Evolutionary conservation across 2,888 invertebrate species (phyloP), one percentile per base, ranked within the genome.

Genomic region (Actias luna): DNA sequence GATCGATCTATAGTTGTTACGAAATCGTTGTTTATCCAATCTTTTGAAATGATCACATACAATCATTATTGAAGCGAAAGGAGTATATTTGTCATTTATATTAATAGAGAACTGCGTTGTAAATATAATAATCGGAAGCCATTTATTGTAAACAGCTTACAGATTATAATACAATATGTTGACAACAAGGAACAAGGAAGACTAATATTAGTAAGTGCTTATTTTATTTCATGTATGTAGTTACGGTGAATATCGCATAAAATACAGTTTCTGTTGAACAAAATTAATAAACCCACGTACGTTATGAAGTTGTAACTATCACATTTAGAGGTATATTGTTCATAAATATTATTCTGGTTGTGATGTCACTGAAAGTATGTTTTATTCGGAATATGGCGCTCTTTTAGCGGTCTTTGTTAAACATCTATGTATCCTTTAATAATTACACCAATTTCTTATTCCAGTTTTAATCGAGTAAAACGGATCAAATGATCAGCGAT

Each of bases 131-230:
- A 46, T 46, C 5, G 22, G 46, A 46, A 46, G 10, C 22, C 18
- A 46, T 18, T 46, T 22, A 7, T 46, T 22, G 22, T 22, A 46
- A 5, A 46, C 22, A 8, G 14, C 14, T n/a, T 3, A 25, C 10
- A 50, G 12, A n/a, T n/a, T n/a, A n/a, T n/a, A n/a, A n/a, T 33
- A 33, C 8, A 33, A 7, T 33, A 33, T 33, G 33, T 33, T 7
- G 5, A 50, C 25, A 25, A 50, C 25, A 50, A 46, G 46, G 46
- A 46, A 46, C 46, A 46, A 50, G 46, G 46, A 50, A 50, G 46
- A 12, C 22, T 50, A 25, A 25, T 42, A 42, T 25, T 50, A 25
- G 25, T 50, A 46, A 46, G 14, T 1, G 42, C n/a, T n/a, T 42
- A 18, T 42, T 1, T 42, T 42, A 42, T 18, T 18, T 18, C 7